Evolutionary conservation across 23 tunicate genomes (phyloP).

Genomic region (Halocynthia aurantium): DNA sequence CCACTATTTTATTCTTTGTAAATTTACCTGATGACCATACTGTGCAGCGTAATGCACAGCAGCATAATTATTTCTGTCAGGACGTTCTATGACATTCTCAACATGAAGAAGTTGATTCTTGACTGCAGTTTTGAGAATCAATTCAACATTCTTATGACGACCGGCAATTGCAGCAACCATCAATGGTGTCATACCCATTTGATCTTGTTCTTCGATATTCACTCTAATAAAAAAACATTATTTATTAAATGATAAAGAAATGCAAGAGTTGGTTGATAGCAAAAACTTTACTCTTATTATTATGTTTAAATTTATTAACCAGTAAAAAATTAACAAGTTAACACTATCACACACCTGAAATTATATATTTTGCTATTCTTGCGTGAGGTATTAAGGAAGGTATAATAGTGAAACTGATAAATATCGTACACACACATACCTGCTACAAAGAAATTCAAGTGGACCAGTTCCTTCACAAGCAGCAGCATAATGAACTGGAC

Average conservation of each 20-base stretch:
- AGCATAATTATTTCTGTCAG: conserved; percentile 80
- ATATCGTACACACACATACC: conserved; percentile 25
- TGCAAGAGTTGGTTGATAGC: too few relatives aligned
- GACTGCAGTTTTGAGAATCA: conserved; percentile 44
- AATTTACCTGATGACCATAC: conserved; percentile 86
- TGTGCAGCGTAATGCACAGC: conserved; percentile 95
- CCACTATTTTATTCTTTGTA: neutral
- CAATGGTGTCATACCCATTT: conserved; percentile 93
- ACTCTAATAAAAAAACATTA: conserved; percentile 33
- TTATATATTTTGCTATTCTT: too few relatives aligned
- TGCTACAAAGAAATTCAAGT: conserved; percentile 54
- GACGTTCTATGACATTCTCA: conserved; percentile 81
- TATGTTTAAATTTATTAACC: too few relatives aligned
- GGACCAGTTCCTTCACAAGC: conserved; percentile 66
- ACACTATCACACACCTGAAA: too few relatives aligned
- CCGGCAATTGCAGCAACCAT: conserved; percentile 96
- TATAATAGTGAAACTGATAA: too few relatives aligned
- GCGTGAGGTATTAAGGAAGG: too few relatives aligned
- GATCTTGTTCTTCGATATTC: conserved; percentile 90
- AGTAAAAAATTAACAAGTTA: too few relatives aligned
- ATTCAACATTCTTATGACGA: conserved; percentile 61
- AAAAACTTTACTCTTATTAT: too few relatives aligned
- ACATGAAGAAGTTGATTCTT: conserved; percentile 42
- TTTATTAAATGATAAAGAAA: too few relatives aligned
- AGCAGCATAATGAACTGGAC: conserved; percentile 98